Conservation (phyloP, 2,113 vertebrate genomes). For the Gopherus evgoodei region DNA sequence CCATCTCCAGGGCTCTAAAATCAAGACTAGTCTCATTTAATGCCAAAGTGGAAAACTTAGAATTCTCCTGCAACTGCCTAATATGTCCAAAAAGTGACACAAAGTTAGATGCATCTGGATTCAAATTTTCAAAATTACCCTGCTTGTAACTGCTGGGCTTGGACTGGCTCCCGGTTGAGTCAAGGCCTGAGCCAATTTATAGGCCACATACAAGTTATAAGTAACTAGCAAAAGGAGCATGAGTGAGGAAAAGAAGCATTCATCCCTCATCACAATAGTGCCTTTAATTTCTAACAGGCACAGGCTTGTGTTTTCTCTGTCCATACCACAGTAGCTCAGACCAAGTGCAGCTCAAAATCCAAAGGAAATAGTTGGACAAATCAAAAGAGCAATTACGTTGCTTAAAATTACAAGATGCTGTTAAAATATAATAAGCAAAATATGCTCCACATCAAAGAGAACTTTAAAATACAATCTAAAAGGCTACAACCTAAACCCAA, state of each 20-base stretch:
- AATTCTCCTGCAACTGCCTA: background rate
- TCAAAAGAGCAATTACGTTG: background rate
- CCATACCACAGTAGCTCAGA: background rate
- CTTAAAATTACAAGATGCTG: background rate
- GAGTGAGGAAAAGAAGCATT: background rate
- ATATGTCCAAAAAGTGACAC: background rate
- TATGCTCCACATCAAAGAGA: background rate
- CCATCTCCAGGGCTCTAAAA: background rate
- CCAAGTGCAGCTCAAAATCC: background rate
- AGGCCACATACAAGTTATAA: background rate
- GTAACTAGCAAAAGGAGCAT: too few relatives aligned
- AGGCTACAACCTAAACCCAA: background rate
- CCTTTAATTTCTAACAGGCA: background rate
- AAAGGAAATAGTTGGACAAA: background rate
- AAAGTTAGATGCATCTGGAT: background rate
- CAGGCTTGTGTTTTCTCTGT: background rate
- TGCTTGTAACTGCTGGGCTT: background rate
- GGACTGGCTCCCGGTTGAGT: background rate
- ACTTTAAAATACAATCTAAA: slow-evolving; percentile 1
- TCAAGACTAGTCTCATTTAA: background rate
- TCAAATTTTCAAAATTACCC: background rate
- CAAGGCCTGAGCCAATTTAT: background rate
- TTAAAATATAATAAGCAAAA: slow-evolving; percentile 12
- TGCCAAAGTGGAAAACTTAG: background rate
- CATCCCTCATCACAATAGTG: background rate